A percentile compares a stretch with the other conserved stretches of the same genome.
phyloP scores from a whole-genome alignment of 2,888 invertebrate genomes.

The Dromius quadrimaculatus region DNA sequence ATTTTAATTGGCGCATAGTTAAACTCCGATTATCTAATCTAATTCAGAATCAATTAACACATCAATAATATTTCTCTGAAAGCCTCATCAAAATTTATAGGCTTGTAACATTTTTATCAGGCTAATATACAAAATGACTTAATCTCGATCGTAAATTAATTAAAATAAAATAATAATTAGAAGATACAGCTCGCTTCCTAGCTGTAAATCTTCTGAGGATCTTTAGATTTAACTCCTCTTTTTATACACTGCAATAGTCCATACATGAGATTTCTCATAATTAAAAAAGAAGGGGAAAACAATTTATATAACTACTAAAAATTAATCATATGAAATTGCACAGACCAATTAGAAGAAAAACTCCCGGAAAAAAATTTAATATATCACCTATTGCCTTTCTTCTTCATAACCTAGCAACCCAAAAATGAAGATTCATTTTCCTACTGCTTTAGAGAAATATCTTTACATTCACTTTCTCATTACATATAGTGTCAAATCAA shows the following conservation, averaged over 20 bases:
- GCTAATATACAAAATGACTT: too few species aligned
- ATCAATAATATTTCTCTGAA: too few species aligned
- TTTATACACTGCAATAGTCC: not conserved
- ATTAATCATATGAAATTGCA: conserved; percentile 24
- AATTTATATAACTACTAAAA: conserved; percentile 9
- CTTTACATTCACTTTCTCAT: conserved; percentile 14
- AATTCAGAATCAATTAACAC: too few species aligned
- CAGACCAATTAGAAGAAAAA: conserved; percentile 26
- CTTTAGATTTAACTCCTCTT: not conserved
- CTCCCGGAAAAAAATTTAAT: conserved; percentile 19
- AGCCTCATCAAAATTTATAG: too few species aligned
- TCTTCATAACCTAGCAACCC: conserved; percentile 14
- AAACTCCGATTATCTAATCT: too few species aligned
- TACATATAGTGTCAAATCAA: conserved; percentile 23
- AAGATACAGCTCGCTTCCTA: too few species aligned
- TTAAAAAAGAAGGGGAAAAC: conserved; percentile 14
- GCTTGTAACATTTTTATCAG: too few species aligned
- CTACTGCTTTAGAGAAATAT: not conserved
- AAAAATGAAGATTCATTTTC: conserved; percentile 11
- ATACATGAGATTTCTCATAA: not conserved
- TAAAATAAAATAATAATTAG: too few species aligned
- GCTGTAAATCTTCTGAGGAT: not conserved
- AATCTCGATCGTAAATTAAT: too few species aligned
- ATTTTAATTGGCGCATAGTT: too few species aligned
- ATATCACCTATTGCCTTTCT: conserved; percentile 27